These are phyloP conservation scores for Fundulus diaphanus DNA, from an alignment of 2,797 vertebrate genomes.

Conservation along the genomic window DNA sequence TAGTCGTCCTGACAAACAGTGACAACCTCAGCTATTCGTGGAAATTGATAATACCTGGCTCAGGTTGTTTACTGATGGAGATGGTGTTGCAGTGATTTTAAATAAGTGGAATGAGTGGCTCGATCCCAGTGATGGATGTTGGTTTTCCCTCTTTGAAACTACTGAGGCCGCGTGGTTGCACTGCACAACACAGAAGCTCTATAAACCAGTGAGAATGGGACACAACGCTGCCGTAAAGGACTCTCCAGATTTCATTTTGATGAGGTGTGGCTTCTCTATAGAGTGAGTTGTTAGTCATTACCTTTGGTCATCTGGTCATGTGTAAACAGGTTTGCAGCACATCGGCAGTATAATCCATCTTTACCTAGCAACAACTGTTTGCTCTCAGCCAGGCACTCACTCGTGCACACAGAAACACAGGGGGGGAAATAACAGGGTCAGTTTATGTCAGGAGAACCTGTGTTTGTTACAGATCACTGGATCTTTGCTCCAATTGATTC, in stretches of 20 bases:
- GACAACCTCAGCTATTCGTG: slow-evolving; percentile 14
- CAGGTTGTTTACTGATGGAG: slow-evolving; percentile 27
- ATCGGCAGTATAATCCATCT: slow-evolving; percentile 58
- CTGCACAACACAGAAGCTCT: background rate
- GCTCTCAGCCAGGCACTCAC: slow-evolving; percentile 46
- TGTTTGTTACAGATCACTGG: slow-evolving; percentile 18
- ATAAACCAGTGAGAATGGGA: slow-evolving; percentile 9
- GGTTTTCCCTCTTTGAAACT: slow-evolving; percentile 6
- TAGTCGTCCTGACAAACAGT: background rate
- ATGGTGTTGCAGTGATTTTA: slow-evolving; percentile 8
- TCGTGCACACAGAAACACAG: slow-evolving; percentile 25
- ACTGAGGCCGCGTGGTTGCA: background rate
- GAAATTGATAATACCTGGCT: background rate
- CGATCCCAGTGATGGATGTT: background rate
- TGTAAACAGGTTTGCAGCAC: slow-evolving; percentile 71
- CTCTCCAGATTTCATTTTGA: slow-evolving; percentile 18
- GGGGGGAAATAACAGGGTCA: slow-evolving; percentile 12
- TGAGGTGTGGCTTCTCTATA: slow-evolving; percentile 14
- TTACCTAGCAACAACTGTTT: slow-evolving; percentile 83
- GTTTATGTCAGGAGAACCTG: slow-evolving; percentile 7
- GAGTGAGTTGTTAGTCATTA: slow-evolving; percentile 32
- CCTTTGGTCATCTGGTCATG: slow-evolving; percentile 50
- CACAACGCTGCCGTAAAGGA: background rate
- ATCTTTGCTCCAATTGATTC: slow-evolving; percentile 34
- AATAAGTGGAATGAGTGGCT: slow-evolving; percentile 4